These are phyloP conservation scores for Polypedilum vanderplanki DNA, from an alignment of 1,140 invertebrate genomes.

Conservation along the genomic window DNA sequence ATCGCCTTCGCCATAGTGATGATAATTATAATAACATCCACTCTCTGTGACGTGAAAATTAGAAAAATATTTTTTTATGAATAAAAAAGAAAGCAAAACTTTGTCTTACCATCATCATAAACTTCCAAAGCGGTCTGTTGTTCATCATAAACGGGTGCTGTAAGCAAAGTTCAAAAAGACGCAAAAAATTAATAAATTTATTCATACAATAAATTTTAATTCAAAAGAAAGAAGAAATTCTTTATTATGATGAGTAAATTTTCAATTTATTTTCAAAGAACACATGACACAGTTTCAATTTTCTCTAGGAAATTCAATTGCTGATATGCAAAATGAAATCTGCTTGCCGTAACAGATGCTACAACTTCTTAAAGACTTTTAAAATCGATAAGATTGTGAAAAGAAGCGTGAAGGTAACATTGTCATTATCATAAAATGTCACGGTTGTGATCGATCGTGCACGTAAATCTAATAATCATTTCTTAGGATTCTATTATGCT, in stretches of 20 bases:
- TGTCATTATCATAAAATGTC: not conserved
- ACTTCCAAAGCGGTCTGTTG: conserved; percentile 7
- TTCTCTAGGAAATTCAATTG: too few species aligned
- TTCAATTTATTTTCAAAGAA: too few species aligned
- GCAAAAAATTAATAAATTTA: conserved; percentile 27
- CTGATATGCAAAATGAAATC: too few species aligned
- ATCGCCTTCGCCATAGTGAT: conserved; percentile 86
- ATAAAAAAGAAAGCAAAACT: not conserved
- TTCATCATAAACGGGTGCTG: conserved; percentile 24
- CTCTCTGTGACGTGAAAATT: not conserved
- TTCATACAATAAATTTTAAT: not conserved
- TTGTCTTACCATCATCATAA: not conserved
- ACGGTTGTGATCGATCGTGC: not conserved
- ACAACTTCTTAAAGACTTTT: too few species aligned
- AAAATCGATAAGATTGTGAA: too few species aligned
- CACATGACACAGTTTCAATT: too few species aligned
- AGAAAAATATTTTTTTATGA: not conserved
- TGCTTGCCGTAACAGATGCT: too few species aligned
- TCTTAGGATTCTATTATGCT: too few species aligned
- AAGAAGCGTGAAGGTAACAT: too few species aligned
- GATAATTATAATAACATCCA: conserved; percentile 90
- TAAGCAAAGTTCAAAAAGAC: not conserved
- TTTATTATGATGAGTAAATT: too few species aligned
- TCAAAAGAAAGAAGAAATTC: too few species aligned
- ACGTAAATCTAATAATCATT: not conserved